Base-by-base conservation (phyloP, 2,888 invertebrate species). In the Coleophora deauratella region DNA sequence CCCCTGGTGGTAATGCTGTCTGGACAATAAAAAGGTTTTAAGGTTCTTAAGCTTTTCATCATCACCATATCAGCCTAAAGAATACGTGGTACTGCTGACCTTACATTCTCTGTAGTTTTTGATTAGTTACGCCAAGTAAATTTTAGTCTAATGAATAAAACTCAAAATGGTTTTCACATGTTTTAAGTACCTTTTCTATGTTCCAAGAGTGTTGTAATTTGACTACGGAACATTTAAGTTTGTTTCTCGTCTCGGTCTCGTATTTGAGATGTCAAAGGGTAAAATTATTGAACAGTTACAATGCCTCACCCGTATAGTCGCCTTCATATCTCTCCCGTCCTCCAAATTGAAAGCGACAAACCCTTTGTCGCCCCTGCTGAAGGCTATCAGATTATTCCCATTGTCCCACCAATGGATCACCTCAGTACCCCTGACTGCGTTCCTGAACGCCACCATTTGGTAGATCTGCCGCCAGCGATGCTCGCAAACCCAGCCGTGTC, bases 381-480 rank as follows among this genome's bases (percentile, higher is more conserved):
- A 95, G 1, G 94, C 91, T 28, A 96, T 94, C 73, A 95, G 94
- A 54, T 94, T 91, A 59, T 88, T 88, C 0, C 88, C 89, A 56
- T 94, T 92, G 56, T 91, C 91, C 93, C 94, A 95, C 94, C 94
- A 96, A 55, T 88, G 86, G 10, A 72, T 67, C 0, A 91, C 38
- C 0, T 48, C 55, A 0, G 90, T 88, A 9, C 76, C 84, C 27
- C 77, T 75, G 0, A 89, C 93, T 1, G 80, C 86, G 55, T 93
- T 93, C 49, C 90, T 88, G 63, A 94, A 95, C 0, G 68, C 86
- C 0, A 92, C 90, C 94, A 95, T 95, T 58, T 91, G 90, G 72
- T 88, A 91, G 49, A 94, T 92, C 61, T 92, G 90, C 0, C 90
- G 80, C 94, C 94, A 95, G 10, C 95, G 87, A 67, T 95, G 93